Base-by-base conservation (phyloP, 2,888 invertebrate species). In the Aspidapion aeneum region DNA sequence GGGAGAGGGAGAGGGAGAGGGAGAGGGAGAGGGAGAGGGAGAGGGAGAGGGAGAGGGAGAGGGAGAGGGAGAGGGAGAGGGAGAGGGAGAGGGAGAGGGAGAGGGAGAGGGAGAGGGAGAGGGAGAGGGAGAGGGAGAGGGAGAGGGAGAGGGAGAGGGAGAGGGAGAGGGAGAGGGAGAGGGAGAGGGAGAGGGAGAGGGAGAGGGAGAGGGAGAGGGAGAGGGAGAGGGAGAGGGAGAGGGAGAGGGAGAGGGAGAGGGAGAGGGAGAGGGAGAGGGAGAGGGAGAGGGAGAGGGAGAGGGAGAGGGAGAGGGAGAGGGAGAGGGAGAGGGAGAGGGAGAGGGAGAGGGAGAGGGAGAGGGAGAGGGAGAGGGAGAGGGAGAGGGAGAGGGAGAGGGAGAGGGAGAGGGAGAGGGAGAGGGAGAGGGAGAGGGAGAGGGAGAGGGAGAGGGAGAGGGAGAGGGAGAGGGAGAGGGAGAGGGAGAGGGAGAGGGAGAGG, bases 61-160 rank as follows among this genome's bases (percentile, higher is more conserved):
- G 50, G 58, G 58, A 58, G 50, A 58, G 35, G 58, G 58, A 58
- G 50, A 58, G 50, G 58, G 58, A 58, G 50, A 58, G 16, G 58
- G 58, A 58, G 50, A 58, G 50, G 58, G 58, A 58, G 50, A 58
- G 50, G 58, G 58, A 58, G 50, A 58, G 50, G 58, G 58, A 58
- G 50, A 58, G 50, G 58, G 58, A 58, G 50, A 58, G 35, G 58
- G 58, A 58, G 50, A 58, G 50, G 58, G 58, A 58, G 50, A 58
- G 16, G 58, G 58, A 58, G 50, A 58, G 50, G 58, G 58, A 58
- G 50, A 58, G 50, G 58, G 58, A 58, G 50, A 58, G 50, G 58
- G 58, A 58, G 50, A 58, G 50, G 58, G 58, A 58, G 50, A 58
- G 35, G 58, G 58, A 58, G 50, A 58, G 50, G 58, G 58, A 58